These are phyloP conservation scores for Ochropleura plecta DNA, from an alignment of 2,888 invertebrate genomes.

Conservation along the genomic window DNA sequence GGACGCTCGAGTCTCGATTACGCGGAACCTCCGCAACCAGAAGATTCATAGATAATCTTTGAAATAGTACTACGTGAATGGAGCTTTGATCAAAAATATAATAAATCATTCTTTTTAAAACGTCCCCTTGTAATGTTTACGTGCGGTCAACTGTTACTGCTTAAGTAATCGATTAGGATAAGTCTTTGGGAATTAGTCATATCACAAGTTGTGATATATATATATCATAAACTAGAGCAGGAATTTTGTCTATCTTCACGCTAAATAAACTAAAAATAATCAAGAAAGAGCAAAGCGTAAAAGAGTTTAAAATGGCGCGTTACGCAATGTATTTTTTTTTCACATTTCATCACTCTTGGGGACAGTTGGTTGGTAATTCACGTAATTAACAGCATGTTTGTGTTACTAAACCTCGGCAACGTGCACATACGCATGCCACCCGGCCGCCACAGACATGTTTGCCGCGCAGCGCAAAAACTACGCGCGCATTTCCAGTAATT, in stretches of 20 bases:
- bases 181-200: constrained; percentile 17
- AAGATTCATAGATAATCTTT: constrained; percentile 38
- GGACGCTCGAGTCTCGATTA: constrained; percentile 45
- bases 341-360: constrained; percentile 82
- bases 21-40: constrained; percentile 46
- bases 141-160: background rate
- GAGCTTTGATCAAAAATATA: constrained; percentile 2
- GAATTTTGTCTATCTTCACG: constrained; percentile 19
- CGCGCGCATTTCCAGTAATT: constrained; percentile 78
- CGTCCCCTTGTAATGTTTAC: constrained; percentile 2
- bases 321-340: constrained; percentile 82
- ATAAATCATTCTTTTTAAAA: background rate
- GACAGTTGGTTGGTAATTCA: constrained; percentile 83
- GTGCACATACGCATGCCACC: constrained; percentile 71
- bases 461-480: constrained; percentile 77
- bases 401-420: constrained; percentile 72
- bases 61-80: constrained; percentile 35
- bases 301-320: constrained; percentile 69
- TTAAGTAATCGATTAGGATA: constrained; percentile 26
- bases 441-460: constrained; percentile 72
- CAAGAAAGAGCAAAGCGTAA: constrained; percentile 62
- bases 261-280: constrained; percentile 52
- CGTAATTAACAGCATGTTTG: constrained; percentile 83
- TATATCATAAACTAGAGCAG: constrained; percentile 42
- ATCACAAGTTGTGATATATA: constrained; percentile 20